Evolutionary conservation across 2,797 vertebrate species (phyloP).

Genomic region (Labroides dimidiatus): DNA sequence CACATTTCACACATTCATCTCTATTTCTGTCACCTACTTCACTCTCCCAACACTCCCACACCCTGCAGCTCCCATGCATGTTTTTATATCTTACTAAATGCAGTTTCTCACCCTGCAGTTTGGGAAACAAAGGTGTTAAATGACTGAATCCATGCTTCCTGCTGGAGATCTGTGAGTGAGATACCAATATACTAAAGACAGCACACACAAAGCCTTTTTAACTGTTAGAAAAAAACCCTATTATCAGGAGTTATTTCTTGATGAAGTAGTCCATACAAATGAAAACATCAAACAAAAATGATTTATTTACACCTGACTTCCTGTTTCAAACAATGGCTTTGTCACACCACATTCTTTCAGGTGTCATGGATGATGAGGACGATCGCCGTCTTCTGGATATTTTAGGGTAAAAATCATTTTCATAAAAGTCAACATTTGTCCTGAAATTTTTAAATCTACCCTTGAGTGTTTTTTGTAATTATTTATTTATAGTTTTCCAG

Average conservation of each 20-base stretch:
- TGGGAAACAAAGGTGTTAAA: constrained; percentile 71
- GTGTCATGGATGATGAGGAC: constrained; percentile 99
- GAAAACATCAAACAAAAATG: not conserved
- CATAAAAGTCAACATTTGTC: not conserved
- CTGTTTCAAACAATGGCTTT: not conserved
- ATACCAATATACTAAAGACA: constrained; percentile 12
- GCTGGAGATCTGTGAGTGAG: constrained; percentile 79
- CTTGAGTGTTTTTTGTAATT: not conserved
- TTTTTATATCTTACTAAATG: constrained; percentile 43
- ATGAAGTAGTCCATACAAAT: not conserved
- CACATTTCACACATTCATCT: constrained; percentile 20
- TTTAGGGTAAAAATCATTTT: constrained; percentile 92
- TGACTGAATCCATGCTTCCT: constrained; percentile 80
- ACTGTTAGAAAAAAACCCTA: not conserved
- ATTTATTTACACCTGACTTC: not conserved
- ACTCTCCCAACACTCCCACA: not conserved
- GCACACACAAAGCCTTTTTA: constrained; percentile 6
- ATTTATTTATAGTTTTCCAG: not conserved
- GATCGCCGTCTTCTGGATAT: constrained; percentile 99
- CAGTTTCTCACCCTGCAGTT: constrained; percentile 68
- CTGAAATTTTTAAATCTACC: not conserved
- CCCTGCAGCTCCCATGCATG: not conserved
- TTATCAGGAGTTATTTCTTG: not conserved
- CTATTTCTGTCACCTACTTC: constrained; percentile 1
- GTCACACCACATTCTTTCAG: constrained; percentile 73